A percentile compares a stretch with the other conserved stretches of the same genome.
phyloP scores from a whole-genome alignment of 1,140 invertebrate genomes.

The Caenorhabditis tropicalis region DNA sequence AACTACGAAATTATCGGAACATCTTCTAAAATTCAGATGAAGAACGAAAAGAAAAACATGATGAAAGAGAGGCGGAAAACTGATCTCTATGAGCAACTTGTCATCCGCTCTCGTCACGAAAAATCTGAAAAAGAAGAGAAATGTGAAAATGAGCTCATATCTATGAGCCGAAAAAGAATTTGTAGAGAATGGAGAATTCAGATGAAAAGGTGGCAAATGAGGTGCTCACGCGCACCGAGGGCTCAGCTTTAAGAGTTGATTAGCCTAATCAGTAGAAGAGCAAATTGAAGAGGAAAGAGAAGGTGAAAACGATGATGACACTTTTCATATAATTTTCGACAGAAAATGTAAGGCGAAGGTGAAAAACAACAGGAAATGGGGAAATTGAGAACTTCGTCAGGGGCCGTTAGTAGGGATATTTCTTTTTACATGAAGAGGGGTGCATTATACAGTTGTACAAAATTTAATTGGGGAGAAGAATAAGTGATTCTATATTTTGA shows the following conservation, averaged over 20 bases:
- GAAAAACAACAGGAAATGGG: neutral
- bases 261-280: slow-evolving; percentile 21
- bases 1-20: neutral
- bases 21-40: neutral
- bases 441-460: neutral
- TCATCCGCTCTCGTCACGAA: neutral
- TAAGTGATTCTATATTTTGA: neutral
- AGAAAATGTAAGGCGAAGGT: neutral
- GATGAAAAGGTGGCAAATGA: slow-evolving; percentile 32
- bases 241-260: neutral
- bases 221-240: neutral
- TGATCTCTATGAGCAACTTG: neutral
- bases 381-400: neutral
- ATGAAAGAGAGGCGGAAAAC: neutral
- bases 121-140: neutral
- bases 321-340: neutral
- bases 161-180: neutral
- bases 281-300: neutral
- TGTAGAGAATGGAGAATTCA: neutral
- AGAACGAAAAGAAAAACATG: neutral
- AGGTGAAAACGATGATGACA: neutral
- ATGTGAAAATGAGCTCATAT: neutral
- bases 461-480: no score
- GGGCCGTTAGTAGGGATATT: neutral
- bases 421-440: neutral